phyloP scores from a whole-genome alignment of 1,140 invertebrate species.

The Drosophila tsacasi region DNA sequence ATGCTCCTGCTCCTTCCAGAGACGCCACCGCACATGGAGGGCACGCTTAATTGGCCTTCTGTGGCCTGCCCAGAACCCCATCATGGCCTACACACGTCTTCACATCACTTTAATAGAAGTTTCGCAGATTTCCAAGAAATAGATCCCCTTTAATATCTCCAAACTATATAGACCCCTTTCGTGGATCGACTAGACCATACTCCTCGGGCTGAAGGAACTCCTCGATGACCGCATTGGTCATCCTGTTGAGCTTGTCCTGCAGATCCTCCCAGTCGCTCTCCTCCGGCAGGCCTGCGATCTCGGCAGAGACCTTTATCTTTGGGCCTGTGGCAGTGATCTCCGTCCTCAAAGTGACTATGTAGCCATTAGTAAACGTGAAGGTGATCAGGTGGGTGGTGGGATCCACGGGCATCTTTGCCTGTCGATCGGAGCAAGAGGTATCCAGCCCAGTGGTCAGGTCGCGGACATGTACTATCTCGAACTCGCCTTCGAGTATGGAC shows the following conservation, averaged over 20 bases:
- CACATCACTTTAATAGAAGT: conserved; percentile 43
- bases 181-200: conserved; percentile 85
- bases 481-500: conserved; percentile 89
- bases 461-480: conserved; percentile 90
- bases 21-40: not conserved
- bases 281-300: conserved; percentile 90
- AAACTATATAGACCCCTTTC: not conserved
- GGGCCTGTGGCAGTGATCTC: conserved; percentile 95
- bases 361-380: conserved; percentile 95
- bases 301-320: conserved; percentile 98
- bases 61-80: conserved; percentile 33
- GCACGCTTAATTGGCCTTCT: conserved; percentile 77
- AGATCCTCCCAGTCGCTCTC: conserved; percentile 90
- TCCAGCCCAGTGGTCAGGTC: conserved; percentile 97
- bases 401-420: conserved; percentile 91
- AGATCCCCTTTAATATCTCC: not conserved
- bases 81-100: not conserved
- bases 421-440: conserved; percentile 89
- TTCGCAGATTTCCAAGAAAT: conserved; percentile 6
- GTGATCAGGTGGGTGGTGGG: conserved; percentile 95
- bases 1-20: not conserved
- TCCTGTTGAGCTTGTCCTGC: conserved; percentile 88
- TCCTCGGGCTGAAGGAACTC: conserved; percentile 92
- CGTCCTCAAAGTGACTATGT: conserved; percentile 94
- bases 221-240: conserved; percentile 91